These are phyloP conservation scores for Sebastes goodei DNA, from an alignment of 2,797 vertebrate genomes.

Conservation along the genomic window DNA sequence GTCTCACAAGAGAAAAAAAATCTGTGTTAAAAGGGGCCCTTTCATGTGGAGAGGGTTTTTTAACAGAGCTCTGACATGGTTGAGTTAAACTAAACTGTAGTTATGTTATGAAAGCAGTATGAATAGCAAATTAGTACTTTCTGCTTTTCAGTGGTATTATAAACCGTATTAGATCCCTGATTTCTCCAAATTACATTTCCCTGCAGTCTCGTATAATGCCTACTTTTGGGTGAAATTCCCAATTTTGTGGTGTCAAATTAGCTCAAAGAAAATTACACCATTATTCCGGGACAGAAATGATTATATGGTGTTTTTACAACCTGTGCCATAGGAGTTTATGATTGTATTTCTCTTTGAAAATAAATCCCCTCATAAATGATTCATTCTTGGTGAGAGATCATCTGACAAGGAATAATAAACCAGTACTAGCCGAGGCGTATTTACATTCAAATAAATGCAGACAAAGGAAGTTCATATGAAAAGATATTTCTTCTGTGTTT, in stretches of 20 bases:
- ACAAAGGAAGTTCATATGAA: conserved; percentile 74
- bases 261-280: conserved; percentile 75
- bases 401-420: conserved; percentile 82
- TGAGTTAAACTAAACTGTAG: conserved; percentile 81
- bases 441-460: conserved; percentile 84
- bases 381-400: conserved; percentile 73
- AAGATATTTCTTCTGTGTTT: conserved; percentile 78
- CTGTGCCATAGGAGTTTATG: conserved; percentile 75
- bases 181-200: conserved; percentile 83
- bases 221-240: conserved; percentile 72
- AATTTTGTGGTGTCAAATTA: conserved; percentile 83
- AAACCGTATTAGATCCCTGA: conserved; percentile 84
- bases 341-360: conserved; percentile 82
- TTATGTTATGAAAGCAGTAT: conserved; percentile 80
- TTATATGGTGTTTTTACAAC: conserved; percentile 74
- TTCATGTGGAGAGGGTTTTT: conserved; percentile 79
- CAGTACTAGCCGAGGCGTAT: conserved; percentile 67
- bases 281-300: conserved; percentile 65
- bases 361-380: conserved; percentile 83
- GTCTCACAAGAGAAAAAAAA: conserved; percentile 78
- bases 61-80: conserved; percentile 77
- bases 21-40: conserved; percentile 77
- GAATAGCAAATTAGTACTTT: conserved; percentile 85
- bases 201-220: conserved; percentile 61
- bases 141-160: conserved; percentile 78